Percentiles rank a stretch among this genome's conserved stretches.
Evolutionary conservation across 1,140 invertebrate species (phyloP).

Genomic region (Drosophila dunni): DNA sequence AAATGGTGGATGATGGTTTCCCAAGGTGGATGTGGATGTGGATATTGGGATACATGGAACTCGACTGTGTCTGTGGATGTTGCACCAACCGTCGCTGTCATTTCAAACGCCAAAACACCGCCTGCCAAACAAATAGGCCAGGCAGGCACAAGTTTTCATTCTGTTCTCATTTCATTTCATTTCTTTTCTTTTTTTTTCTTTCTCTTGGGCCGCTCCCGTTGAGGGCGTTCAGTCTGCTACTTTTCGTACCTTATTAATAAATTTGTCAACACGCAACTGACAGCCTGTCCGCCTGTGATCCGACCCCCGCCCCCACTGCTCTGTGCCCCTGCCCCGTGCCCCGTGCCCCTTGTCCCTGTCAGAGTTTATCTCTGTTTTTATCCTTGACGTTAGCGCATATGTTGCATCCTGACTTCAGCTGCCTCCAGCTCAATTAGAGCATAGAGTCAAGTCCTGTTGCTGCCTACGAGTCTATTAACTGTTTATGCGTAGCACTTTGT

Average conservation of each 20-base stretch:
- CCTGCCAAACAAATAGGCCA: slow-evolving; percentile 76
- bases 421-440: slow-evolving; percentile 58
- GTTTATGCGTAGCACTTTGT: neutral
- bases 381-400: slow-evolving; percentile 72
- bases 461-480: slow-evolving; percentile 16
- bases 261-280: slow-evolving; percentile 84
- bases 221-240: slow-evolving; percentile 67
- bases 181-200: too few species aligned
- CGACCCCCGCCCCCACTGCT: slow-evolving; percentile 31
- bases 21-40: slow-evolving; percentile 36
- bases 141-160: slow-evolving; percentile 12
- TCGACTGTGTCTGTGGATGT: slow-evolving; percentile 35
- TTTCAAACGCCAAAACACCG: slow-evolving; percentile 65
- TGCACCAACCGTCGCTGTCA: slow-evolving; percentile 55
- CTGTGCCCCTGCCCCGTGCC: slow-evolving; percentile 22
- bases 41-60: neutral
- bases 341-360: slow-evolving; percentile 5
- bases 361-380: slow-evolving; percentile 74
- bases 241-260: slow-evolving; percentile 83
- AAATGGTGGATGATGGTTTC: slow-evolving; percentile 61
- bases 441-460: slow-evolving; percentile 33
- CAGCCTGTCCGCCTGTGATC: slow-evolving; percentile 76
- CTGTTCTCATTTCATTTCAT: neutral
- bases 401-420: slow-evolving; percentile 70
- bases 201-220: slow-evolving; percentile 51